Percentiles rank a stretch among this genome's conserved stretches.
phyloP scores from a whole-genome alignment of 2,113 vertebrate genomes.

The Indicator indicator region DNA sequence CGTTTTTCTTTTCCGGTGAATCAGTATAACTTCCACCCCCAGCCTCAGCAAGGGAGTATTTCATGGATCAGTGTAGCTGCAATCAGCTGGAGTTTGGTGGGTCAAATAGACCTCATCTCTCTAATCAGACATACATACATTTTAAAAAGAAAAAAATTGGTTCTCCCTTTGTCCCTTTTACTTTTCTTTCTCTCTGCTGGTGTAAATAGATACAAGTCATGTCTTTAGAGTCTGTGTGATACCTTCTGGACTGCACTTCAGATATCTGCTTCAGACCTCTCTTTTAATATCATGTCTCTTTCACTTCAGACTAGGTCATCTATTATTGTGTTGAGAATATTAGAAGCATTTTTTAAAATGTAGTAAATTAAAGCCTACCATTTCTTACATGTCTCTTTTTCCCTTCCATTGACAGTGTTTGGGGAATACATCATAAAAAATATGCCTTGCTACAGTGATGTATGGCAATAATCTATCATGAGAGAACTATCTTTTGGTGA shows the following conservation, averaged over 20 bases:
- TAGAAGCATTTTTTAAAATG: conserved; percentile 24
- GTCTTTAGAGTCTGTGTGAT: background rate
- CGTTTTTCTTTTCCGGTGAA: background rate
- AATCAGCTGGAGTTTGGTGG: background rate
- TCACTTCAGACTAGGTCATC: background rate
- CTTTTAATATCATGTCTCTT: background rate
- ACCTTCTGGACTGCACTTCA: background rate
- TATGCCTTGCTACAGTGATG: background rate
- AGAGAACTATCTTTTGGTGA: conserved; percentile 1
- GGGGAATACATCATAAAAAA: conserved; percentile 28
- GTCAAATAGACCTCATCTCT: background rate
- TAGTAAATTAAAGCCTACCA: conserved; percentile 10
- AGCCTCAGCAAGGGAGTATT: background rate
- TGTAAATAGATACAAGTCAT: background rate
- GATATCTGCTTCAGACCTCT: background rate
- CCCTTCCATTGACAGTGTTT: conserved; percentile 31
- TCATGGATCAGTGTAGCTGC: background rate
- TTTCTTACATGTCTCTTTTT: conserved; percentile 10
- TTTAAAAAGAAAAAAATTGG: background rate
- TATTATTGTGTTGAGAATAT: background rate
- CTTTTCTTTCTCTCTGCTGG: background rate
- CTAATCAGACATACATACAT: background rate
- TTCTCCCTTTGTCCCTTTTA: background rate
- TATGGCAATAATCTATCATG: conserved; percentile 49
- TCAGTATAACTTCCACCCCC: background rate